Percentiles rank a stretch among this genome's conserved stretches.
phyloP scores from a whole-genome alignment of 2,888 invertebrate species.

The Rhagonycha fulva region DNA sequence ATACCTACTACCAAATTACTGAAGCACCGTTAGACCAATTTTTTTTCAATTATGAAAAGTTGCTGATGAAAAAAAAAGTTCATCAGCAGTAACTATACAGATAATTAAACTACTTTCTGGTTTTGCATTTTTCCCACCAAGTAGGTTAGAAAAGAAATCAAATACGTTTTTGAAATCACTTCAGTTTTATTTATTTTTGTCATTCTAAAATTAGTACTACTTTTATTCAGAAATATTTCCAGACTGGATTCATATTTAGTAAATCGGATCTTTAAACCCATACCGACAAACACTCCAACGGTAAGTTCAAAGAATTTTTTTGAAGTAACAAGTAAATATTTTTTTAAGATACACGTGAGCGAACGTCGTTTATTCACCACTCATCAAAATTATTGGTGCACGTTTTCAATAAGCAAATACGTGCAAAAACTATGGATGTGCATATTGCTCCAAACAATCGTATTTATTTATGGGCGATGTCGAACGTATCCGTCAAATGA shows the following conservation, averaged over 20 bases:
- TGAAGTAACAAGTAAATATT: neutral
- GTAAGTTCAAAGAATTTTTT: neutral
- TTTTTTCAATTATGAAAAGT: neutral
- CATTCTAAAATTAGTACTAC: neutral
- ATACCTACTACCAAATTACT: neutral
- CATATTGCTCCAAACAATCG: neutral
- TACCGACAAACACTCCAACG: neutral
- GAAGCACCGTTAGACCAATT: neutral
- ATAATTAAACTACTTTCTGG: neutral
- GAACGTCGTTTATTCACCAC: neutral
- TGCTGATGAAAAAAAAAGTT: neutral
- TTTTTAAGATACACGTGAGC: neutral
- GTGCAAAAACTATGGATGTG: neutral
- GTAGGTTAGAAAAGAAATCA: neutral
- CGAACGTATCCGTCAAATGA: too few species aligned
- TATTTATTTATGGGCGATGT: too few species aligned
- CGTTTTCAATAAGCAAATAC: neutral
- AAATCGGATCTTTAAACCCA: neutral
- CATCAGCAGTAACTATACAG: neutral
- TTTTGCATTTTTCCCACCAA: neutral
- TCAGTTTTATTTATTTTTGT: neutral
- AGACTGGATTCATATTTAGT: neutral
- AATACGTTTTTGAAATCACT: neutral
- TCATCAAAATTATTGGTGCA: neutral
- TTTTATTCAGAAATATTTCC: neutral